A percentile compares a stretch with the other conserved stretches of the same genome.
These are phyloP conservation scores for Ruditapes philippinarum DNA, from an alignment of 1,140 invertebrate genomes.

Conservation along the genomic window DNA sequence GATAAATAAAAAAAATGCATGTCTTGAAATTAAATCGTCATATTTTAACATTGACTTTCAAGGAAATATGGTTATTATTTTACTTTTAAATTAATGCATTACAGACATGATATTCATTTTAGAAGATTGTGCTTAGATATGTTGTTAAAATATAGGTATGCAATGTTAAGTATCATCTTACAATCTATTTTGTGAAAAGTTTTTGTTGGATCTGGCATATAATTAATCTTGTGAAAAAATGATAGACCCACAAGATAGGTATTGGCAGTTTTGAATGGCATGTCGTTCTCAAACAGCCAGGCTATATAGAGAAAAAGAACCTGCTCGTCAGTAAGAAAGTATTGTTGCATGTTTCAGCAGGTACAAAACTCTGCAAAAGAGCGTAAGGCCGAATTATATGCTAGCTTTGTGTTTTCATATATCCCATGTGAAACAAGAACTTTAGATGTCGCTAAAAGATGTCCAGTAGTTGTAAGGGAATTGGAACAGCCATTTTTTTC, in stretches of 20 bases:
- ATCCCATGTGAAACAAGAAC: neutral
- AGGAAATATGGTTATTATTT: too few relatives aligned
- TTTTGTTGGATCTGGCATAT: neutral
- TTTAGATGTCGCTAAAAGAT: neutral
- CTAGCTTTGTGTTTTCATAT: neutral
- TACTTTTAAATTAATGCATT: too few relatives aligned
- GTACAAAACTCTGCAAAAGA: neutral
- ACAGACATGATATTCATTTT: too few relatives aligned
- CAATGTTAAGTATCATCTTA: too few relatives aligned
- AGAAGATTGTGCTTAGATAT: too few relatives aligned
- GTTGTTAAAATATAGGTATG: too few relatives aligned
- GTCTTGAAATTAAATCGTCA: too few relatives aligned
- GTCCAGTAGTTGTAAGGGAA: constrained; percentile 13
- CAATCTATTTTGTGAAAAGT: too few relatives aligned
- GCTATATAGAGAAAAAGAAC: neutral
- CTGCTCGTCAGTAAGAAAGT: neutral
- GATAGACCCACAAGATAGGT: neutral
- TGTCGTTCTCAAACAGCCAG: neutral
- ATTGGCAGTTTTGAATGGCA: neutral
- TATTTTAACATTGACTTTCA: too few relatives aligned
- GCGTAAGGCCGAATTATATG: neutral
- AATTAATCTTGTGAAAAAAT: neutral
- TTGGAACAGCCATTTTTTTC: neutral
- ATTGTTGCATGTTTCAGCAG: neutral
- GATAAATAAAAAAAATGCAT: too few relatives aligned